Base-by-base conservation (phyloP, 1,140 invertebrate species). In the Ceratina calcarata region DNA sequence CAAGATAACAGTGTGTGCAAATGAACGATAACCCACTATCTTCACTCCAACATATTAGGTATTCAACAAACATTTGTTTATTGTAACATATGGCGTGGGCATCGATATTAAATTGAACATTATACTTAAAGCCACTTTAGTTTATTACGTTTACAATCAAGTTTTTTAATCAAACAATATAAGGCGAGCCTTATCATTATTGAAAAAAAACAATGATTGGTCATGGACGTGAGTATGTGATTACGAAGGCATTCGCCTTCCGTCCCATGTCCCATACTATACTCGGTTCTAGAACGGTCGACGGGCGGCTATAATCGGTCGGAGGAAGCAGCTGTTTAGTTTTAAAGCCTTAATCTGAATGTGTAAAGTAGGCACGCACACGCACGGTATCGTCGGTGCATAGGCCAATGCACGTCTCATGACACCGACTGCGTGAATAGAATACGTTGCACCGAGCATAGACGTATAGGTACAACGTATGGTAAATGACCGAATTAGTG, bases 281-380 rank as follows among this genome's bases (percentile, higher is more conserved):
- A 15, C 16, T 10, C n/a, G 53, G 18, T 79, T 79, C 69, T 55
- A 65, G 77, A 79, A 73, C 12, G 20, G 58, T 64, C 51, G 49
- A 55, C 24, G 27, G 0, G n/a, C 51, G 24, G 20, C 13, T 22
- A 16, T 60, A 64, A 61, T 15, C 16, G 55, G 18, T 27, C 45
- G 53, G 66, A 70, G 65, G 78, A 76, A 76, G 72, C 72, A 57
- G 65, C 65, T 80, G 72, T 76, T 75, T 80, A 80, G 65, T 49
- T 80, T 80, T 49, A 55, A 75, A 68, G 61, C 70, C 49, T 57
- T 24, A 65, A 67, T 66, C 60, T 55, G 18, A 51, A 74, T 53
- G 55, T 61, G 37, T 20, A 67, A 49, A 37, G 55, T n/a, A 12
- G 7, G 18, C 22, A 58, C 20, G 32, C 64, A n/a, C 3, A 8